Conservation (phyloP, 2,888 invertebrate species). For the Hydraecia micacea region DNA sequence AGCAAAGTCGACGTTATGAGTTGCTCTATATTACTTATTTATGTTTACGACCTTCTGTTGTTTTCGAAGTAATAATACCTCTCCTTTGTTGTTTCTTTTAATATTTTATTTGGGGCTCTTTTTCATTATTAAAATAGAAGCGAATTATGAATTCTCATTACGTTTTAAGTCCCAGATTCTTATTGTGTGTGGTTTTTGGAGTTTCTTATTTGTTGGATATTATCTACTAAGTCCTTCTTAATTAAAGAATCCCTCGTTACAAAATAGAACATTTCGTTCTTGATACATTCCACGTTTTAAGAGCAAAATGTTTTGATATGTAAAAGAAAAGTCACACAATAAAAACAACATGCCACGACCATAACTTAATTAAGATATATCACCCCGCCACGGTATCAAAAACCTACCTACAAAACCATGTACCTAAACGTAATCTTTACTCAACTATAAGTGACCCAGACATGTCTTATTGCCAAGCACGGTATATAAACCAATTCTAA, state of each 20-base stretch:
- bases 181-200: constrained; percentile 26
- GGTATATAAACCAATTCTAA: background rate
- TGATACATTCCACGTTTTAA: too few species aligned
- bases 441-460: constrained; percentile 24
- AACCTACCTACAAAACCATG: background rate
- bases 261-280: background rate
- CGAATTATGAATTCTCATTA: constrained; percentile 49
- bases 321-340: background rate
- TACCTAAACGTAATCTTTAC: constrained; percentile 16
- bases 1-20: constrained; percentile 50
- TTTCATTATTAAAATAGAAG: constrained; percentile 36
- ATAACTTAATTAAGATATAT: background rate
- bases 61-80: constrained; percentile 7
- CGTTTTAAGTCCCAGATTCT: constrained; percentile 20
- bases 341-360: background rate
- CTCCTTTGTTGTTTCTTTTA: constrained; percentile 17
- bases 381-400: too few species aligned
- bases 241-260: background rate
- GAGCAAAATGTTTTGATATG: background rate
- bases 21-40: constrained; percentile 40
- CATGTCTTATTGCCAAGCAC: constrained; percentile 7
- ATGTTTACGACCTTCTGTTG: constrained; percentile 23
- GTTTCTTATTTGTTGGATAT: constrained; percentile 34
- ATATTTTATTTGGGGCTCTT: constrained; percentile 22
- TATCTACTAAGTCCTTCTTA: constrained; percentile 2